Evolutionary conservation across 2,113 vertebrate genomes (phyloP).

Genomic region (Stomatorhinus ivindoensis): DNA sequence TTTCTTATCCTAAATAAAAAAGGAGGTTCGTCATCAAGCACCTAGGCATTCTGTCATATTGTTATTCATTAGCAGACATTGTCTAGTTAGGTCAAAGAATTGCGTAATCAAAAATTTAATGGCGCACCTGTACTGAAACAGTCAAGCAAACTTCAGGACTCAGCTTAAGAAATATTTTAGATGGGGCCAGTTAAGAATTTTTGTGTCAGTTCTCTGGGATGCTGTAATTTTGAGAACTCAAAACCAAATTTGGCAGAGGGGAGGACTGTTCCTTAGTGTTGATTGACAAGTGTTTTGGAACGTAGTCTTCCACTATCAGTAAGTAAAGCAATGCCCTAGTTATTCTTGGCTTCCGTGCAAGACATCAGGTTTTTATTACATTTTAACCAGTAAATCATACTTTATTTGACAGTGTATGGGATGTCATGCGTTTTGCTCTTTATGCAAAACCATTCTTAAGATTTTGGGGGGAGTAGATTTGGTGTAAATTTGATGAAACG

Average conservation of each 20-base stretch:
- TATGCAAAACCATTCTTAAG: background rate
- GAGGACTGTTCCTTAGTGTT: background rate
- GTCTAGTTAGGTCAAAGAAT: background rate
- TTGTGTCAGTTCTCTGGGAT: background rate
- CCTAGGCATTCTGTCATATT: background rate
- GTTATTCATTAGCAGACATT: background rate
- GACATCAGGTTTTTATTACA: conserved; percentile 13
- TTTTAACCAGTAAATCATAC: background rate
- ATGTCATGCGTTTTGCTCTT: background rate
- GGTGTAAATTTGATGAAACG: background rate
- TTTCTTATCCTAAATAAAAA: background rate
- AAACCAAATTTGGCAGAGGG: background rate
- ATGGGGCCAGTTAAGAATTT: background rate
- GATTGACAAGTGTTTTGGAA: conserved; percentile 11
- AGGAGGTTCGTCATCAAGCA: background rate
- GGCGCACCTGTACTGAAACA: background rate
- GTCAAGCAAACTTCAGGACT: background rate
- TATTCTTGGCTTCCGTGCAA: conserved; percentile 28
- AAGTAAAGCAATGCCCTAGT: conserved; percentile 20
- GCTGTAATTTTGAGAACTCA: background rate
- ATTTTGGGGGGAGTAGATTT: background rate
- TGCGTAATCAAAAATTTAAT: background rate
- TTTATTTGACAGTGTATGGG: background rate
- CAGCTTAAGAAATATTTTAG: background rate
- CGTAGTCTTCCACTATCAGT: background rate